These are phyloP conservation scores for Polyergus mexicanus DNA, from an alignment of 1,140 invertebrate genomes.

Conservation along the genomic window DNA sequence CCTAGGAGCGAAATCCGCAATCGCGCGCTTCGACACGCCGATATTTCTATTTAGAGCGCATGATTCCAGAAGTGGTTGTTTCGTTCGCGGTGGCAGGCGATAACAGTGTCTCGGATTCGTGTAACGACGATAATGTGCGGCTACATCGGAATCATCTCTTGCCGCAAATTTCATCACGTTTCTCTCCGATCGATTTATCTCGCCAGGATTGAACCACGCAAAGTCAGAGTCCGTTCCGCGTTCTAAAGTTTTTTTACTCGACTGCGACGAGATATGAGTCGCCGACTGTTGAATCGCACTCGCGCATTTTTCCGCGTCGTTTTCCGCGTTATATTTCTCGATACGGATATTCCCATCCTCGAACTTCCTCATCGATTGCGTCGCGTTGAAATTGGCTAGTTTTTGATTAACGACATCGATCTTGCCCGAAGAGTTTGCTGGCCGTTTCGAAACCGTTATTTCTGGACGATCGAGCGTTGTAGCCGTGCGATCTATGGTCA, in stretches of 20 bases:
- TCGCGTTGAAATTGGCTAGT: not conserved
- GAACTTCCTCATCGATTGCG: not conserved
- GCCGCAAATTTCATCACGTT: conserved; percentile 21
- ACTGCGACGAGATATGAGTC: conserved; percentile 8
- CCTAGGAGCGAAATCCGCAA: conserved; percentile 60
- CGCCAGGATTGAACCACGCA: not conserved
- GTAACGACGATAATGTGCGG: conserved; percentile 30
- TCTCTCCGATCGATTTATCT: conserved; percentile 21
- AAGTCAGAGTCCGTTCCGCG: not conserved
- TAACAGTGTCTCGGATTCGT: conserved; percentile 45
- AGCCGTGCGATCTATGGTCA: conserved; percentile 29
- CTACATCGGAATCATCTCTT: conserved; percentile 25
- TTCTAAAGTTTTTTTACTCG: not conserved
- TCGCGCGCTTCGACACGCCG: conserved; percentile 48
- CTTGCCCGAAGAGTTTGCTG: conserved; percentile 19
- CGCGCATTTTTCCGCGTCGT: not conserved
- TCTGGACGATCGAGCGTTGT: conserved; percentile 42
- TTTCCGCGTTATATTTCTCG: not conserved
- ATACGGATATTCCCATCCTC: not conserved
- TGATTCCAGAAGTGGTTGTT: conserved; percentile 13
- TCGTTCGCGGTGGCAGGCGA: conserved; percentile 36
- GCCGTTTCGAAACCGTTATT: not conserved
- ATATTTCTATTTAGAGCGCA: conserved; percentile 21
- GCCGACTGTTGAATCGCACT: not conserved
- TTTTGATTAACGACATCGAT: conserved; percentile 50